Conservation (phyloP, 2,888 invertebrate species). For the Nephrocerus scutellatus region DNA sequence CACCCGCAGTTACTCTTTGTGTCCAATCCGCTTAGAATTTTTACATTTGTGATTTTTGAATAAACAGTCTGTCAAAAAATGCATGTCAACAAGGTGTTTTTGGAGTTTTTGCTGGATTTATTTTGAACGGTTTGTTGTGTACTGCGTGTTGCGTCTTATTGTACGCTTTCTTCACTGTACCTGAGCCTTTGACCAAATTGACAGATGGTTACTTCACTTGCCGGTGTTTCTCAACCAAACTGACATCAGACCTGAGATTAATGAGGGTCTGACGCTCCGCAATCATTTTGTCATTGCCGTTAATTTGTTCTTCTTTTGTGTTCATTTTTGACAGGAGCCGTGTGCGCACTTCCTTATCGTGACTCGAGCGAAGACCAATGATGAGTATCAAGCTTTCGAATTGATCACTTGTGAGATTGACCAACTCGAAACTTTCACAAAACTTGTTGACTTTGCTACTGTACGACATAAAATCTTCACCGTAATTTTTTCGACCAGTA, state of each 20-base stretch:
- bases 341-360: constrained; percentile 7
- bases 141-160: background rate
- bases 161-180: background rate
- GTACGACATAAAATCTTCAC: too few relatives aligned
- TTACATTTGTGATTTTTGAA: constrained; percentile 7
- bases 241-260: constrained; percentile 1
- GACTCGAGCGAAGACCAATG: constrained; percentile 4
- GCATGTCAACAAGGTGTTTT: too few relatives aligned
- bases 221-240: constrained; percentile 1
- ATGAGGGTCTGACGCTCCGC: constrained; percentile 1
- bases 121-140: constrained; percentile 1
- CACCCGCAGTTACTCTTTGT: constrained; percentile 46
- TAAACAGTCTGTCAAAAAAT: constrained; percentile 8
- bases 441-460: too few relatives aligned
- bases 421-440: too few relatives aligned
- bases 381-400: constrained; percentile 8
- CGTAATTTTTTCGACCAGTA: too few relatives aligned
- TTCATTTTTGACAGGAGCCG: background rate
- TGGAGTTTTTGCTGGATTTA: too few relatives aligned
- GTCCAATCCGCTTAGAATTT: constrained; percentile 22
- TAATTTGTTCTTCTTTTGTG: background rate
- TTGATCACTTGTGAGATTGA: too few relatives aligned
- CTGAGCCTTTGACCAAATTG: constrained; percentile 4
- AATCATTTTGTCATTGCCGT: background rate
- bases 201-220: too few relatives aligned